Base-by-base conservation (phyloP, 2,797 vertebrate species). In the Pangasius krempfi region DNA sequence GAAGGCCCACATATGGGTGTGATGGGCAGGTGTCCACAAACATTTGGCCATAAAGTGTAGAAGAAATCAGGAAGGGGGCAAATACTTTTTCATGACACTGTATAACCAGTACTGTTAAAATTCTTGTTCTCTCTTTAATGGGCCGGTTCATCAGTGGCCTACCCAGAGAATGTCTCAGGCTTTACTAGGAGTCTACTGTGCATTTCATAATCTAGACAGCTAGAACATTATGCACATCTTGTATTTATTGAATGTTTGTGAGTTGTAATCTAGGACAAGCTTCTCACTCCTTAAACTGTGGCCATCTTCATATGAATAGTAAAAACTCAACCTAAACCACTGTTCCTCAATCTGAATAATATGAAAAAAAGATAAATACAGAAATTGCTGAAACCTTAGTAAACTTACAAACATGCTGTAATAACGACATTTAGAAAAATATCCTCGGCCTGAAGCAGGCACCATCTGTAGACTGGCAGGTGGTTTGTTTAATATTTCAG, bases 401-500 rank as follows among this genome's bases (percentile, higher is more conserved):
- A 78, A 78, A 47, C 40, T 47, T 27, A 10, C 37, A 1, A 40
- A 47, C 27, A 33, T 20, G 16, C 16, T 22, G 18, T 37, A 12
- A 56, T 47, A 47, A 47, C 8, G n/a, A 22, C 52, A 14, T 16
- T 81, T 81, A 60, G 10, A 40, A 22, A 44, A 60, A 14, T 33
- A n/a, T 30, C 50, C 47, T 37, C 30, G 75, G 62, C 37, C 44
- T 27, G 25, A 82, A 82, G n/a, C 20, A n/a, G 58, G 20, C 56
- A 40, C 12, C 56, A 60, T 44, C 33, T 62, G 80, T 27, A 62
- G 25, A 44, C 37, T 62, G 58, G 37, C 37, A 62, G 80, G 56
- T 82, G 80, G 22, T 62, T 62, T 82, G 20, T 82, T 82, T 40
- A 44, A 82, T 82, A 44, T 40, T 37, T 37, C 30, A 80, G 78